A percentile compares a stretch with the other conserved stretches of the same genome.
phyloP scores from a whole-genome alignment of 2,113 vertebrate species.

The Podocnemis expansa region DNA sequence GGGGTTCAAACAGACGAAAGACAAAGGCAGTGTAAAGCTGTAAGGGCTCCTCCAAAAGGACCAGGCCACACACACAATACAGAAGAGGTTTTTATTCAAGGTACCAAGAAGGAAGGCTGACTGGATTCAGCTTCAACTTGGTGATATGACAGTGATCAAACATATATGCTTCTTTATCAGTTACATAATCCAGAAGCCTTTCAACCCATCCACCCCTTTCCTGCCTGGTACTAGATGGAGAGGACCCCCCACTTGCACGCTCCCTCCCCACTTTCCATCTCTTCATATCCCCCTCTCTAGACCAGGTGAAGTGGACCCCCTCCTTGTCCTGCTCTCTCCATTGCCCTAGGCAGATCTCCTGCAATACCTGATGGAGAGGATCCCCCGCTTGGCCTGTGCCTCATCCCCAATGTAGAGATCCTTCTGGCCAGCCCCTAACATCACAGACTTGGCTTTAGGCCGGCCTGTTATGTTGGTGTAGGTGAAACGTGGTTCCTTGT shows the following conservation, averaged over 20 bases:
- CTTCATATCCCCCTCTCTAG: neutral
- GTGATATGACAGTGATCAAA: no score
- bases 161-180: no score
- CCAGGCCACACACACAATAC: no score
- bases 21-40: fast-evolving
- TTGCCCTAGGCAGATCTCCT: no score
- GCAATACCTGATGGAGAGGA: slow-evolving; percentile 57
- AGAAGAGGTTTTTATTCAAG: no score
- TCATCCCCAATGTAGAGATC: slow-evolving; percentile 44
- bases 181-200: no score
- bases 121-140: no score
- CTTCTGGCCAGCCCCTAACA: neutral
- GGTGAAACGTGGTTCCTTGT: slow-evolving; percentile 56
- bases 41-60: no score
- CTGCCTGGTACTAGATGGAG: fast-evolving
- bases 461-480: slow-evolving; percentile 65
- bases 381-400: slow-evolving; percentile 26
- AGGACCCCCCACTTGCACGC: neutral
- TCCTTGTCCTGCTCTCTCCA: fast-evolving
- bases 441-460: neutral
- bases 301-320: fast-evolving
- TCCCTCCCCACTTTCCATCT: neutral
- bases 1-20: neutral
- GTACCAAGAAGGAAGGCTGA: no score
- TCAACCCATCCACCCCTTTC: no score